Percentiles rank a stretch among this genome's conserved stretches.
Conservation (phyloP, 2,888 invertebrate genomes). For the Dioctria linearis region DNA sequence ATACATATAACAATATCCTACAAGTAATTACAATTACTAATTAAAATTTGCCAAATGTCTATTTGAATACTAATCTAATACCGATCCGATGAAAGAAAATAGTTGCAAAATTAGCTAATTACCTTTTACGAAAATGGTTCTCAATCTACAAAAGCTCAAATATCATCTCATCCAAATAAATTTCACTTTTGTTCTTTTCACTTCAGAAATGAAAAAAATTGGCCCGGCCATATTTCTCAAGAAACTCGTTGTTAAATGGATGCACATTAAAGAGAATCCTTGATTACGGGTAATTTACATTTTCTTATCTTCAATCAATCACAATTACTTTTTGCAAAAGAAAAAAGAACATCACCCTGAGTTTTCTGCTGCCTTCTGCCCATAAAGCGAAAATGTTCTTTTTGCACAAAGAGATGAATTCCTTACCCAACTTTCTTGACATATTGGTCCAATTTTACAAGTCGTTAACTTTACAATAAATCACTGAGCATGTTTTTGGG, state of each 20-base stretch:
- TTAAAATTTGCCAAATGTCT: too few species aligned
- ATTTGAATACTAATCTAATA: too few species aligned
- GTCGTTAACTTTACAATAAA: conserved; percentile 11
- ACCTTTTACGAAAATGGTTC: too few species aligned
- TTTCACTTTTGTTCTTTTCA: too few species aligned
- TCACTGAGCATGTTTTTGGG: background rate
- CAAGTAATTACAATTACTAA: too few species aligned
- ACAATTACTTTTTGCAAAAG: conserved; percentile 12
- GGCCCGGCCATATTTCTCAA: too few species aligned
- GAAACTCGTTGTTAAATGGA: background rate
- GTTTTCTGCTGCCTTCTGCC: background rate
- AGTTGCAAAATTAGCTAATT: too few species aligned
- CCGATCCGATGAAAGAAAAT: too few species aligned
- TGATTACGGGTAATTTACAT: conserved; percentile 38
- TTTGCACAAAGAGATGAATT: background rate
- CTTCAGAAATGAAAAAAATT: too few species aligned
- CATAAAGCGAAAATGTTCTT: background rate
- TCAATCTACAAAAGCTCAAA: too few species aligned
- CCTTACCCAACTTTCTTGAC: background rate
- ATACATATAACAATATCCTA: too few species aligned
- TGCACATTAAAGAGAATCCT: conserved; percentile 12
- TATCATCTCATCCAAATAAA: too few species aligned
- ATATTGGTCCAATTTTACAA: conserved; percentile 22
- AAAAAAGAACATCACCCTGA: background rate
- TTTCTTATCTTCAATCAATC: conserved; percentile 37